Percentiles rank a stretch among this genome's conserved stretches.
Conservation (phyloP, 2,797 vertebrate species). For the Jordanella pulchra region DNA sequence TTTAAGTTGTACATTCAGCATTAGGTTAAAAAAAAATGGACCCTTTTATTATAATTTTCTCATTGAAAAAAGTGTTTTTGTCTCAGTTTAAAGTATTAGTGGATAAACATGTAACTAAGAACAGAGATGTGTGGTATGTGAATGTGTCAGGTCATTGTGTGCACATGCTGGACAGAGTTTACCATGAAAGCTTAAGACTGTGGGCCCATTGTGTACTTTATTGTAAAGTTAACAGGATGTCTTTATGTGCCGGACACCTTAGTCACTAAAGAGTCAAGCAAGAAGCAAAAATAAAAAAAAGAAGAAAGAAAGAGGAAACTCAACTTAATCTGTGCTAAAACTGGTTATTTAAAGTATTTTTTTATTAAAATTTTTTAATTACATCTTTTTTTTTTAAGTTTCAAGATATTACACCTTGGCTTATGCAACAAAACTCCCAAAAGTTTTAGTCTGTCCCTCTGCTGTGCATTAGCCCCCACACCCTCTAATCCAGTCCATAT, state of each 20-base stretch:
- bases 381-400: background rate
- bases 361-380: background rate
- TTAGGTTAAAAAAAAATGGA: no score
- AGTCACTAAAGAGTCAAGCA: background rate
- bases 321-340: background rate
- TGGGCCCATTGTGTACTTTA: background rate
- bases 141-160: background rate
- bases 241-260: background rate
- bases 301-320: background rate
- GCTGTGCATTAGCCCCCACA: background rate
- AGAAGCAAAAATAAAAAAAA: background rate
- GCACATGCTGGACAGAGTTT: background rate
- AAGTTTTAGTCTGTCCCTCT: background rate
- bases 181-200: background rate
- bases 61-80: background rate
- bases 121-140: background rate
- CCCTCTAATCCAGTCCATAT: background rate
- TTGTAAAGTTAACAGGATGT: slow-evolving; percentile 1
- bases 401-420: background rate
- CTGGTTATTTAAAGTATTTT: background rate
- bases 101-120: background rate
- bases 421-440: no score
- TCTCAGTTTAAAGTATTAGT: background rate
- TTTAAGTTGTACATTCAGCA: background rate
- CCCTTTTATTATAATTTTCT: background rate